A percentile compares a stretch with the other conserved stretches of the same genome.
Evolutionary conservation across 2,797 vertebrate genomes (phyloP).

Genomic region (Coracias cyanogaster): DNA sequence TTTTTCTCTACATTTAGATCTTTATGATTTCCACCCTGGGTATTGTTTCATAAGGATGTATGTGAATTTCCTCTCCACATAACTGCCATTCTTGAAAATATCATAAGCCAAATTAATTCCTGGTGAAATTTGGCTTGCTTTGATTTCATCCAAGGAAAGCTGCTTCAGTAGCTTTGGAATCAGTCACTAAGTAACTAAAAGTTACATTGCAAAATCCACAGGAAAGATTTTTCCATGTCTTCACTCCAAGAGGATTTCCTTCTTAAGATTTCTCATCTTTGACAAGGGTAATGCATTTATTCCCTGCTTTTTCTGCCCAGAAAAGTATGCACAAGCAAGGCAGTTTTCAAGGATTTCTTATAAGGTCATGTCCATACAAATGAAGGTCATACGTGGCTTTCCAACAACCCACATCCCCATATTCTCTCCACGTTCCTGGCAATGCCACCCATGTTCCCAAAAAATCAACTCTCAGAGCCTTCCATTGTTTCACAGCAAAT

Average conservation of each 20-base stretch:
- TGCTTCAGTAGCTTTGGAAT: background rate
- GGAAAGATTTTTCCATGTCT: conserved; percentile 16
- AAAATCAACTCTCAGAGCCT: background rate
- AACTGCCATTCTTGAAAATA: background rate
- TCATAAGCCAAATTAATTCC: background rate
- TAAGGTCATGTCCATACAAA: background rate
- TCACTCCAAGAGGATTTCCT: conserved; percentile 29
- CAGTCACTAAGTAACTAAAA: background rate
- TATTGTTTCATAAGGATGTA: background rate
- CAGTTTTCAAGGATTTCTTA: background rate
- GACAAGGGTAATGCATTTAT: background rate
- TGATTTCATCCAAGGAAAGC: background rate
- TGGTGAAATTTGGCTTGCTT: conserved; percentile 13
- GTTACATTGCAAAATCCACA: background rate
- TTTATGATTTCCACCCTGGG: background rate
- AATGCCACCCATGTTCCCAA: background rate
- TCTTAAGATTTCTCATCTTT: background rate
- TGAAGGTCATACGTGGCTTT: background rate
- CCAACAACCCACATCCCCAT: background rate
- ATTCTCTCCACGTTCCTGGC: background rate
- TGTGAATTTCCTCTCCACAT: background rate
- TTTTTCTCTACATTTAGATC: background rate
- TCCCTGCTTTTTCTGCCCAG: background rate
- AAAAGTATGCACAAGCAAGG: background rate
- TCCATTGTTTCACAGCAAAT: background rate